Evolutionary conservation across 2,797 vertebrate species (phyloP), one percentile per base, ranked within the genome.

Genomic region (Anniella stebbinsi): DNA sequence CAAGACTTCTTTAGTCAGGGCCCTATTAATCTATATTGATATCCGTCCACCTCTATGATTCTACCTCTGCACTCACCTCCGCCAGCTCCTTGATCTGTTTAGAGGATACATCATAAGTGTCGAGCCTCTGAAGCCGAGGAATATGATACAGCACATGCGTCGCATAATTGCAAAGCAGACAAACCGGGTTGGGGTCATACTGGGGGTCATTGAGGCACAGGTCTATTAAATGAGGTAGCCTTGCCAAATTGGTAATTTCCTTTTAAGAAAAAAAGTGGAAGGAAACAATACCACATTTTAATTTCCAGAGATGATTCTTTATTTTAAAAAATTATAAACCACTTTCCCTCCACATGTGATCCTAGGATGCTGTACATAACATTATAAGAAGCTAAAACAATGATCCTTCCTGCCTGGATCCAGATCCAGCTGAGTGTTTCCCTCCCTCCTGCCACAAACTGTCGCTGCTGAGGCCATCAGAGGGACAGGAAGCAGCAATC

Each of bases 121-220:
- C 98, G 2, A 99, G 97, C 85, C 95, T 96, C 95, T 97, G 97
- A 89, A 99, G 98, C 67, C 88, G 91, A 30, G 98, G 98, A 92
- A 98, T 95, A 94, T 99, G 98, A 95, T 98, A 99, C 3, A 99
- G 96, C 41, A 99, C 91, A 28, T 99, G 98, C 36, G 97, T 98
- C 83, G 97, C 97, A 86, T 99, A 99, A 97, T 99, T 98, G 93
- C 96, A 98, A 91, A 98, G 97, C 83, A 97, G 95, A 95, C 98
- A 99, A 89, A 99, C 97, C 0, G 98, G 98, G 93, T 98, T 99
- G 80, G 97, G 94, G 63, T 95, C 93, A 45, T 98, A 98, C 7
- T 97, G 98, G 83, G 97, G 98, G 94, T 99, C 98, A 82, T 97
- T 98, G 86, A 99, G 97, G 9, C 96, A 95, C 15, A 99, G 97